Percentiles rank a stretch among this genome's conserved stretches.
Conservation (phyloP, 1,140 invertebrate species). For the Venturia canescens region DNA sequence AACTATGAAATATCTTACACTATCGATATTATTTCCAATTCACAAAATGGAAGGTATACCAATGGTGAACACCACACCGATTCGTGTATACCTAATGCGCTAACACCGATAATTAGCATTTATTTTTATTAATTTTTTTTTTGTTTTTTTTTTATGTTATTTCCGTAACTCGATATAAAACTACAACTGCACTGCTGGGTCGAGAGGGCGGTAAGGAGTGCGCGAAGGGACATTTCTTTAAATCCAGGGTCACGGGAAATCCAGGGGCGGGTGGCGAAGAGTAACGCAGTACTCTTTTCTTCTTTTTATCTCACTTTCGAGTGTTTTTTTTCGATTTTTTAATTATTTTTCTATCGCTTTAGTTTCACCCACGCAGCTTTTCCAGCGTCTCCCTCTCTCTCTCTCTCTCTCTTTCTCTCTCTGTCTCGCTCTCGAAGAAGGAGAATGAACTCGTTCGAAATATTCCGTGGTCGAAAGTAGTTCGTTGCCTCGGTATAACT, state of each 20-base stretch:
- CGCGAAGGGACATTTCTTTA: conserved; percentile 24
- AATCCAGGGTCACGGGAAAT: neutral
- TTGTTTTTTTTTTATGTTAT: conserved; percentile 43
- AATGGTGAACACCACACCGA: conserved; percentile 56
- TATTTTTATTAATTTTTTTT: conserved; percentile 51
- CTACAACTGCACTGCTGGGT: conserved; percentile 64
- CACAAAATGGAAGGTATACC: conserved; percentile 66
- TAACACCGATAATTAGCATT: conserved; percentile 72
- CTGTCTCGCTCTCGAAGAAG: neutral
- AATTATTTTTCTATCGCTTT: neutral
- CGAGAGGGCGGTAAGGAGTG: neutral
- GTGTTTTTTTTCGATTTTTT: neutral
- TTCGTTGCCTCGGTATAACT: neutral
- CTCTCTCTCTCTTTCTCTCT: too few species aligned
- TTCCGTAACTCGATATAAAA: conserved; percentile 67
- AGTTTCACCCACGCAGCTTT: neutral
- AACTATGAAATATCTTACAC: conserved; percentile 72
- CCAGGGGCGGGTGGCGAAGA: neutral
- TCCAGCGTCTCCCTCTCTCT: too few species aligned
- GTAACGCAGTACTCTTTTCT: conserved; percentile 2
- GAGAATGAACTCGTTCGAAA: neutral
- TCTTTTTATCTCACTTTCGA: conserved; percentile 11
- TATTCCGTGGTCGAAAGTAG: neutral
- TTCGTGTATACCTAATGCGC: conserved; percentile 62
- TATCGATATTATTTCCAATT: conserved; percentile 71